phyloP scores from a whole-genome alignment of 1,140 invertebrate species.

The Zaprionus nigranus region DNA sequence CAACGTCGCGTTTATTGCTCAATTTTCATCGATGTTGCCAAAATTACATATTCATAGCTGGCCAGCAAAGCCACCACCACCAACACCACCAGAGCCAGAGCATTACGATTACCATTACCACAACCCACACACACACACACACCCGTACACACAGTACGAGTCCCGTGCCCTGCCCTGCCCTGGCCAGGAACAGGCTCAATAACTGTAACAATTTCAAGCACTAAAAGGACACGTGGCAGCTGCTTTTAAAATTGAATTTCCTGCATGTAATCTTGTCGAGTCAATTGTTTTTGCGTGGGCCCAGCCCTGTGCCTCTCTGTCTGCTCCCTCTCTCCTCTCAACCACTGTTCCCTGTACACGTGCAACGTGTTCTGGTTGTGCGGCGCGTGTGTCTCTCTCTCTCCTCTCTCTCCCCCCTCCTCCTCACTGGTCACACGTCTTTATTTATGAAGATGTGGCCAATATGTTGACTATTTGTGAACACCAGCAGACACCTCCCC shows the following conservation, averaged over 20 bases:
- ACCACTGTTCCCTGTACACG: constrained; percentile 49
- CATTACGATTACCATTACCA: constrained; percentile 41
- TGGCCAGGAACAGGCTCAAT: constrained; percentile 47
- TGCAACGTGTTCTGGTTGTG: constrained; percentile 41
- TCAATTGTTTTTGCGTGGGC: constrained; percentile 77
- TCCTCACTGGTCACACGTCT: constrained; percentile 51
- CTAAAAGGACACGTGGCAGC: constrained; percentile 84
- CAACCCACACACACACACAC: constrained; percentile 47
- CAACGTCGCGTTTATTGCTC: constrained; percentile 72
- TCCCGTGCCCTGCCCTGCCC: background rate
- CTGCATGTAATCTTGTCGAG: constrained; percentile 83
- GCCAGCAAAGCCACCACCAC: constrained; percentile 3
- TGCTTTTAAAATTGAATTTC: constrained; percentile 85
- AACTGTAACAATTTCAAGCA: constrained; percentile 83
- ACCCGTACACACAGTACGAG: background rate
- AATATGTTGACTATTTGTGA: constrained; percentile 78
- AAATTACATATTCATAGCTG: constrained; percentile 78
- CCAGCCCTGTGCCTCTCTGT: background rate
- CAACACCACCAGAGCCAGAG: constrained; percentile 14
- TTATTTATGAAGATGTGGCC: constrained; percentile 78
- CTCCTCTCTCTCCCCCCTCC: background rate
- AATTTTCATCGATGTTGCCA: constrained; percentile 62
- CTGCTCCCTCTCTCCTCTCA: background rate
- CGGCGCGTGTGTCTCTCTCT: constrained; percentile 26
- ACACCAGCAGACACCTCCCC: constrained; percentile 34